Base-by-base conservation (phyloP, 2,797 vertebrate genomes). In the Tachyglossus aculeatus region DNA sequence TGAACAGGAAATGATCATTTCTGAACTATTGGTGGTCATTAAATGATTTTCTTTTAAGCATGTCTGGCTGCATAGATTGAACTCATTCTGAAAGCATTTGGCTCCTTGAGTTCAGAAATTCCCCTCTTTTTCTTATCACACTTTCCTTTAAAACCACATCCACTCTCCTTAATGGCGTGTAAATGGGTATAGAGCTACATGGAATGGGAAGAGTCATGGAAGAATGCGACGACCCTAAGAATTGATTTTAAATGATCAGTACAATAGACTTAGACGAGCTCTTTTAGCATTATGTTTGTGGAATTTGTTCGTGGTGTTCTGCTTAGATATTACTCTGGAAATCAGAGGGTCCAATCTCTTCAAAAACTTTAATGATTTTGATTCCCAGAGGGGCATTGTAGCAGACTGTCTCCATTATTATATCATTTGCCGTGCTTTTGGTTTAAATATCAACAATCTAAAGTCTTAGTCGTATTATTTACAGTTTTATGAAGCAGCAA, bases 91-190 rank as follows among this genome's bases (percentile, higher is more conserved):
- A 38, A 34, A 4, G 44, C 24, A 10, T 48, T 45, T 25, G 19
- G 19, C 71, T 51, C 32, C 36, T 53, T 54, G 31, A 9, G 54
- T 56, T 67, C 59, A 68, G 71, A 67, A 75, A 63, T 24, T 33
- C 48, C 38, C 56, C 51, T 1, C 47, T 63, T 22, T 51, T 27
- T 47, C 66, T 69, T 55, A 63, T 32, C 10, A 34, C 36, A 36
- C n/a, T 64, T 29, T 39, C 32, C 18, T 29, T 18, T 19, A 33
- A 61, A 75, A 41, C 7, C n/a, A 5, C 32, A 2, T 3, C 53
- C 51, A 55, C 70, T 4, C 43, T 16, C 64, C 83, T 66, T 51
- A 78, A 74, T 29, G 74, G 29, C 71, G 44, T 73, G 77, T 63
- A 39, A 81, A 72, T 75, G 47, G 64, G 22, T 19, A 24, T 19